phyloP scores from a whole-genome alignment of 2,113 vertebrate genomes.

The Podilymbus podiceps region DNA sequence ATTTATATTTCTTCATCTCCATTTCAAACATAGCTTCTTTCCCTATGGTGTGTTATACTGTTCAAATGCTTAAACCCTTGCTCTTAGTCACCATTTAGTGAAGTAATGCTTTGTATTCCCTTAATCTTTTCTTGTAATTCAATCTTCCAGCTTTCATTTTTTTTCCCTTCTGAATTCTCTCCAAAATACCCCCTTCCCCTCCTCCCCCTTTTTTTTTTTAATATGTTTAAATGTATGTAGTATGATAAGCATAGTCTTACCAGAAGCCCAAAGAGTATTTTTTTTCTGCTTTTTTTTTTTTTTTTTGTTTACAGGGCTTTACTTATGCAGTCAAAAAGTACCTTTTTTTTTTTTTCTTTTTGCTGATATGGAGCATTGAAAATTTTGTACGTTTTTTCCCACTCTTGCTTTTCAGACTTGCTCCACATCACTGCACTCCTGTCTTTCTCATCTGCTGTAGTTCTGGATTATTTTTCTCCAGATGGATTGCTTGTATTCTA shows the following conservation, averaged over 20 bases:
- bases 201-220: background rate
- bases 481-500: conserved; percentile 50
- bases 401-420: conserved; percentile 3
- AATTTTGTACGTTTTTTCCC: background rate
- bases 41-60: background rate
- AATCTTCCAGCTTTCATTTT: background rate
- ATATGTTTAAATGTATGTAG: background rate
- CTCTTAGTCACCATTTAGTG: conserved; percentile 47
- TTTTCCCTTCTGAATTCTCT: background rate
- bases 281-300: background rate
- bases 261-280: background rate
- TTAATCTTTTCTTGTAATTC: conserved; percentile 47
- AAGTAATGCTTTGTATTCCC: conserved; percentile 47
- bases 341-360: background rate
- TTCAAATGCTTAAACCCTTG: conserved; percentile 1
- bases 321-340: background rate
- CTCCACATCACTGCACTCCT: conserved; percentile 34
- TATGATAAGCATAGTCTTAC: conserved; percentile 2
- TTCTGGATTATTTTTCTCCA: conserved; percentile 53
- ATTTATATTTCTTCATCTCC: conserved; percentile 32
- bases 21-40: background rate
- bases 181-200: background rate
- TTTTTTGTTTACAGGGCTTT: background rate
- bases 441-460: conserved; percentile 36
- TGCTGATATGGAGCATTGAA: background rate